These are phyloP conservation scores for Zootoca vivipara DNA, from an alignment of 2,113 vertebrate species.

Conservation along the genomic window DNA sequence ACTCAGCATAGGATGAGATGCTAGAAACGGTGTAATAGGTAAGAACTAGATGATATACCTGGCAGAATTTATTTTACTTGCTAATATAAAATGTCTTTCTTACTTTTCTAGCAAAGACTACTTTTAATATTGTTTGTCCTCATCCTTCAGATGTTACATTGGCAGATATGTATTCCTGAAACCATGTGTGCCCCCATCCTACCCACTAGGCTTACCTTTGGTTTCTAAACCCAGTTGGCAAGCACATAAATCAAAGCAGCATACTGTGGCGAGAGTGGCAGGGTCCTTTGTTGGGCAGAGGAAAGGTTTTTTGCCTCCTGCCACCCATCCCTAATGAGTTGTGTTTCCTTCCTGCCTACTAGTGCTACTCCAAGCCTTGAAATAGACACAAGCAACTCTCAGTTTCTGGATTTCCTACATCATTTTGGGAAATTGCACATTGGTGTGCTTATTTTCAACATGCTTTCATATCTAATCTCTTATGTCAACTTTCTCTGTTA, in stretches of 20 bases:
- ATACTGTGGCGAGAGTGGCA: neutral
- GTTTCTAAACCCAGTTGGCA: neutral
- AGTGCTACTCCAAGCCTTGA: neutral
- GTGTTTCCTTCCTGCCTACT: neutral
- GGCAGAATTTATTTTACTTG: neutral
- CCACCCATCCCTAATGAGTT: neutral
- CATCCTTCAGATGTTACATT: neutral
- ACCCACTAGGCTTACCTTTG: neutral
- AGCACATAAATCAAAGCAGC: neutral
- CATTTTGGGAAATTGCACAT: conserved; percentile 31
- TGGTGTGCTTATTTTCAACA: conserved; percentile 49
- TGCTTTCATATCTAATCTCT: conserved; percentile 40
- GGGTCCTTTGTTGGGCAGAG: neutral
- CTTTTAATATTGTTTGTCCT: neutral
- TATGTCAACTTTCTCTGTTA: conserved; percentile 41
- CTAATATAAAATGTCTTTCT: neutral
- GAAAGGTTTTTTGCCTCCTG: neutral
- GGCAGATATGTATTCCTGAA: neutral
- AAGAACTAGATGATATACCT: neutral
- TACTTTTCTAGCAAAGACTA: neutral
- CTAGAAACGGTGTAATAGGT: too few relatives aligned
- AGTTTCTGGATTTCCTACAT: conserved; percentile 34
- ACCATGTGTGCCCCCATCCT: neutral
- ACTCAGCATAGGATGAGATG: neutral
- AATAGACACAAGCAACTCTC: neutral